Conservation (phyloP, 2,113 vertebrate genomes). For the Hippocampus barbouri region DNA sequence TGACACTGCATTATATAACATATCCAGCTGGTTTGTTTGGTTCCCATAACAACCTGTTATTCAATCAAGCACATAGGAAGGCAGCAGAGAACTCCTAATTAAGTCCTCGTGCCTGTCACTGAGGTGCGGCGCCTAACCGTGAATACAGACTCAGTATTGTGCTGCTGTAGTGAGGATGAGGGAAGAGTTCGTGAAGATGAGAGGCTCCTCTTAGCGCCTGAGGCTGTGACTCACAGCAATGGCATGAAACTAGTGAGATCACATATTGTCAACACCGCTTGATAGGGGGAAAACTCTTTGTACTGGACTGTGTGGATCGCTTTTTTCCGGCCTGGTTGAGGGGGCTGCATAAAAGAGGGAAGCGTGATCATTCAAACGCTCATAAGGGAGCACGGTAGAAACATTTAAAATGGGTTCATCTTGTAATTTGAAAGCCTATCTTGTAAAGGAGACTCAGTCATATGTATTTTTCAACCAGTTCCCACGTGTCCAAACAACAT, state of each 20-base stretch:
- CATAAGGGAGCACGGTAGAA: too few species aligned
- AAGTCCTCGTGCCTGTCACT: slow-evolving; percentile 14
- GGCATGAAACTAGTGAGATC: slow-evolving; percentile 55
- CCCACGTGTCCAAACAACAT: too few species aligned
- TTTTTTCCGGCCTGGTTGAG: too few species aligned
- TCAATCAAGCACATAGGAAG: slow-evolving; percentile 30
- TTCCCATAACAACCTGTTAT: slow-evolving; percentile 29
- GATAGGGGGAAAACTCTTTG: not conserved
- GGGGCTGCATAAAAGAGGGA: too few species aligned
- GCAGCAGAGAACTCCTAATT: slow-evolving; percentile 27
- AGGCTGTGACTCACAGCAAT: slow-evolving; percentile 63
- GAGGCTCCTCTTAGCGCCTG: slow-evolving; percentile 50
- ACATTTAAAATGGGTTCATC: too few species aligned
- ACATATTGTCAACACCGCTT: slow-evolving; percentile 19
- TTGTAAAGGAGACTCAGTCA: too few species aligned
- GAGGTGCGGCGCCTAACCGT: slow-evolving; percentile 7
- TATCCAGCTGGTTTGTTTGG: slow-evolving; percentile 7
- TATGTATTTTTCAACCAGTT: too few species aligned
- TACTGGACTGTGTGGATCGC: not conserved
- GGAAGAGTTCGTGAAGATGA: slow-evolving; percentile 67
- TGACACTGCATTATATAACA: slow-evolving; percentile 1
- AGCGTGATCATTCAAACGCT: too few species aligned
- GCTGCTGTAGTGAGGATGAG: slow-evolving; percentile 56
- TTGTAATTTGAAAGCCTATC: not conserved
- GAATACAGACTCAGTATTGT: slow-evolving; percentile 66